These are phyloP conservation scores for Platypus cylindrus DNA, from an alignment of 2,888 invertebrate species.

Conservation along the genomic window DNA sequence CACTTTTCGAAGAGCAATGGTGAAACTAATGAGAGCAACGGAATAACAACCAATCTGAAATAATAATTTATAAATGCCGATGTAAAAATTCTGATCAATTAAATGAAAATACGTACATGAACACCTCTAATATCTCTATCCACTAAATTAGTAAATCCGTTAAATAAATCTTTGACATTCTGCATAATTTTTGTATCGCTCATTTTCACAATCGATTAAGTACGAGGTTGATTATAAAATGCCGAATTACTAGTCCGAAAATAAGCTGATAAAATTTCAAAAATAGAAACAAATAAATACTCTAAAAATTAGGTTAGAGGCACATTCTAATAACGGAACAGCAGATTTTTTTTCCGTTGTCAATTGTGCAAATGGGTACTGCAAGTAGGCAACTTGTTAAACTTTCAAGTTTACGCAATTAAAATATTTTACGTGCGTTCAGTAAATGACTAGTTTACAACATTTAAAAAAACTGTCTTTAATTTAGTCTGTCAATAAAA, in stretches of 20 bases:
- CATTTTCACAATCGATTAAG: constrained; percentile 7
- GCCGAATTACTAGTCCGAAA: constrained; percentile 6
- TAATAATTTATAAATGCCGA: constrained; percentile 4
- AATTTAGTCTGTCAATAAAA: too few species aligned
- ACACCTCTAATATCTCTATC: constrained; percentile 32
- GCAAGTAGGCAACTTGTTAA: too few species aligned
- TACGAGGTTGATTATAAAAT: background rate
- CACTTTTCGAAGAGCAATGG: constrained; percentile 39
- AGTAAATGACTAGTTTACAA: too few species aligned
- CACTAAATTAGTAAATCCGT: constrained; percentile 27
- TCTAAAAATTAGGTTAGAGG: too few species aligned
- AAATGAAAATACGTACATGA: constrained; percentile 24
- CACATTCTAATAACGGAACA: too few species aligned
- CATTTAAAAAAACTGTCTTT: too few species aligned
- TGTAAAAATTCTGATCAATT: constrained; percentile 5
- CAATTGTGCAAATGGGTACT: too few species aligned
- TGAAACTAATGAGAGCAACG: constrained; percentile 37
- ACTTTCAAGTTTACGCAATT: too few species aligned
- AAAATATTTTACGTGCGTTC: too few species aligned
- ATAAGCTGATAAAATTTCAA: constrained; percentile 7
- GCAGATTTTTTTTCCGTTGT: too few species aligned
- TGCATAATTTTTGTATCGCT: constrained; percentile 19
- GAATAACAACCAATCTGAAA: constrained; percentile 41
- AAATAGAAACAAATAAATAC: constrained; percentile 11
- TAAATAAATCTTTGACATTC: constrained; percentile 23